Percentiles rank a stretch among this genome's conserved stretches.
Evolutionary conservation across 2,113 vertebrate genomes (phyloP).

Genomic region (Varanus komodoensis): DNA sequence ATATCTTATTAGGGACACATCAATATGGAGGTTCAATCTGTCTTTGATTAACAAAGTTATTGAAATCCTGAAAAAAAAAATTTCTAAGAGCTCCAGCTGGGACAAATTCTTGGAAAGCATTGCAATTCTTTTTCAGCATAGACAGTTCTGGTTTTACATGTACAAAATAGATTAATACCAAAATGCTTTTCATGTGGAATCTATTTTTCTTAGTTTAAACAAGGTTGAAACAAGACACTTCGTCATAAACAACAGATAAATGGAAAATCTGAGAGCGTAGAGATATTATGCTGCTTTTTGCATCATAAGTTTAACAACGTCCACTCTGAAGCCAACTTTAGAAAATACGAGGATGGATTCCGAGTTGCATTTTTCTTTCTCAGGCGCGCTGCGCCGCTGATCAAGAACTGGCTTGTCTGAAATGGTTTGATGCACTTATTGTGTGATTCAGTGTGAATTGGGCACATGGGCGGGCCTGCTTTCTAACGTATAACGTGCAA

Average conservation of each 20-base stretch:
- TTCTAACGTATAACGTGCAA: neutral
- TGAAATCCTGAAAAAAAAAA: constrained; percentile 52
- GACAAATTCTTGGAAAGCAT: neutral
- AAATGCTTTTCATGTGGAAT: neutral
- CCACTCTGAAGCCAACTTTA: neutral
- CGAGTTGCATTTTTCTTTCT: neutral
- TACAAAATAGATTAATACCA: neutral
- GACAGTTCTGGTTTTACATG: neutral
- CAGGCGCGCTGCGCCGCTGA: neutral
- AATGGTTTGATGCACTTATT: neutral
- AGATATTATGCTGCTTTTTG: neutral
- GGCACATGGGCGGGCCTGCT: neutral
- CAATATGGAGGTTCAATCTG: constrained; percentile 57
- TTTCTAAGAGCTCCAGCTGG: neutral
- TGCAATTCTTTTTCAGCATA: neutral
- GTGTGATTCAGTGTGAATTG: neutral
- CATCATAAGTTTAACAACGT: neutral
- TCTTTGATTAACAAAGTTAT: constrained; percentile 69
- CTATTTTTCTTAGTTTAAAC: neutral
- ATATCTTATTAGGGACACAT: constrained; percentile 61
- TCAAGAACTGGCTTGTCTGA: neutral
- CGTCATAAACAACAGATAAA: too few relatives aligned
- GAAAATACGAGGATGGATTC: neutral
- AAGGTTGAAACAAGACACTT: neutral
- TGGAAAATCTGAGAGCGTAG: too few relatives aligned